phyloP scores from a whole-genome alignment of 2,797 vertebrate species.

The Eremophila alpestris region DNA sequence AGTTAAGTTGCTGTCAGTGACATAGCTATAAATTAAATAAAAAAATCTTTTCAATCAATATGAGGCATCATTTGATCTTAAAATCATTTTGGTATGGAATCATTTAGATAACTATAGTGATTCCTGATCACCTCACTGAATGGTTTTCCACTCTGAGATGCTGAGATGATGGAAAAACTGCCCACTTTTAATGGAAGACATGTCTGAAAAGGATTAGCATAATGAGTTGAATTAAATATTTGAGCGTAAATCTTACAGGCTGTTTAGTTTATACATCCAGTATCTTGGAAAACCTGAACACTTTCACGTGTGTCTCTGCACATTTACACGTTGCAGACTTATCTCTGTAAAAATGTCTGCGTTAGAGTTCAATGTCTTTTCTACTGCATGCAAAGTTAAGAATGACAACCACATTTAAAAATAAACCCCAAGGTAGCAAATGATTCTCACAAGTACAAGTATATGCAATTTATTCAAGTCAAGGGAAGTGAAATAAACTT shows the following conservation, averaged over 20 bases:
- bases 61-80: not conserved
- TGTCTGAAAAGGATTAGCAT: not conserved
- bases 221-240: not conserved
- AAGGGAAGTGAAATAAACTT: not conserved
- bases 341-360: not conserved
- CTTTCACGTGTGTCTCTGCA: fast-evolving
- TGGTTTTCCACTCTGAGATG: not conserved
- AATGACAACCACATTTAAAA: not conserved
- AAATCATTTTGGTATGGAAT: not conserved
- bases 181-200: not conserved
- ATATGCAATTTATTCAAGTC: not conserved
- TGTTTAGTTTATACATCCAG: not conserved
- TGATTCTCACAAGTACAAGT: not conserved
- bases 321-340: not conserved
- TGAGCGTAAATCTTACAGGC: not conserved
- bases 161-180: not conserved
- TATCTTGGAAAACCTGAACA: not conserved
- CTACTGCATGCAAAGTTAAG: not conserved
- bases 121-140: not conserved
- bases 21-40: not conserved
- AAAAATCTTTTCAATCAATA: not conserved
- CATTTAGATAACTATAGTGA: not conserved
- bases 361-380: not conserved
- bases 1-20: not conserved
- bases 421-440: not conserved